Conservation (phyloP, 2,113 vertebrate genomes). For the Ceyx melanurus region DNA sequence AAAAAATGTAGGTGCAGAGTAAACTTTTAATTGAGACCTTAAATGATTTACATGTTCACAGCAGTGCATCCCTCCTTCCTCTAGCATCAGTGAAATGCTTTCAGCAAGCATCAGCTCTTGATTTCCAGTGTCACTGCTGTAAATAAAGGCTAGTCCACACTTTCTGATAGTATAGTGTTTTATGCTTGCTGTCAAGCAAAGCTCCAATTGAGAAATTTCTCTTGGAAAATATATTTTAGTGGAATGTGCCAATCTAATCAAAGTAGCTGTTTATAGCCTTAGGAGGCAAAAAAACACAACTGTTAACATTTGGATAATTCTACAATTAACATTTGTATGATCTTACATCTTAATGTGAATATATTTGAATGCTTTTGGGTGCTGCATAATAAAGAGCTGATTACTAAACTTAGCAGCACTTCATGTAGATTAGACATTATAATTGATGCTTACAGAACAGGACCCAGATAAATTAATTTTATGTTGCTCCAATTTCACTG, state of each 20-base stretch:
- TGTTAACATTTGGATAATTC: constrained; percentile 17
- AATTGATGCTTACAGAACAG: constrained; percentile 48
- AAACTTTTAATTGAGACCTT: constrained; percentile 44
- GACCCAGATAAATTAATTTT: constrained; percentile 58
- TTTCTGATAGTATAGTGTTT: background rate
- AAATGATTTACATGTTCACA: constrained; percentile 35
- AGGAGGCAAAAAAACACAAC: constrained; percentile 1
- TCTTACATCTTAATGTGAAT: constrained; percentile 18
- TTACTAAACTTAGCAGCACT: constrained; percentile 54
- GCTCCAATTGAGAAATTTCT: background rate
- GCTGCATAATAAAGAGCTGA: constrained; percentile 10
- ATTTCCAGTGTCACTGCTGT: background rate
- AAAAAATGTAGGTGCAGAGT: background rate
- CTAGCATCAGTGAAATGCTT: background rate
- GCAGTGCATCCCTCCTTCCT: background rate
- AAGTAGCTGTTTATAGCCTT: constrained; percentile 17
- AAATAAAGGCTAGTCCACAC: background rate
- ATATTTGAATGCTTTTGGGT: constrained; percentile 37
- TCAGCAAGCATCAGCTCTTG: background rate
- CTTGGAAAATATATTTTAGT: background rate
- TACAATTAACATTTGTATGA: constrained; percentile 1
- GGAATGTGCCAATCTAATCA: background rate
- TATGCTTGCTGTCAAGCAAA: background rate
- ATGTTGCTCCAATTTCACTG: constrained; percentile 41
- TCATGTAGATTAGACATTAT: constrained; percentile 34